phyloP scores from a whole-genome alignment of 1,140 invertebrate species.

The Camponotus pennsylvanicus region DNA sequence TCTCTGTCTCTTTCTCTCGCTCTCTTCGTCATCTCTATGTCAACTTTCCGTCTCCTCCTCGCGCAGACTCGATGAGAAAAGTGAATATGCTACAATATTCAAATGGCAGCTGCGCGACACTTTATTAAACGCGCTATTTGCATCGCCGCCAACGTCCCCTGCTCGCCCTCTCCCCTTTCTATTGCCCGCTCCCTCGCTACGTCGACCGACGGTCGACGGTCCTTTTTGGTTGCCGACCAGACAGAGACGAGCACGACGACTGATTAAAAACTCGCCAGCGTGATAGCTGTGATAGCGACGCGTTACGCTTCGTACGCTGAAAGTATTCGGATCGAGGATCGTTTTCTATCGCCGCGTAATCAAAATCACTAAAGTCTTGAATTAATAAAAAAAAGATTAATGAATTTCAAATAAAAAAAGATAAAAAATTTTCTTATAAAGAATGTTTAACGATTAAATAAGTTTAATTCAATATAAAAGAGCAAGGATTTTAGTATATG shows the following conservation, averaged over 20 bases:
- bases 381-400: background rate
- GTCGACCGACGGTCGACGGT: constrained; percentile 62
- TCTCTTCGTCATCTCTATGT: constrained; percentile 39
- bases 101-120: constrained; percentile 82
- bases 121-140: constrained; percentile 85
- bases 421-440: background rate
- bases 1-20: constrained; percentile 49
- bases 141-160: constrained; percentile 69
- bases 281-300: constrained; percentile 31
- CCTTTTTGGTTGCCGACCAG: constrained; percentile 54
- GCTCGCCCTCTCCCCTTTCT: constrained; percentile 54
- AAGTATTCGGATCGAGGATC: constrained; percentile 20
- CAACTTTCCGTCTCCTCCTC: constrained; percentile 32
- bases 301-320: constrained; percentile 38
- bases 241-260: constrained; percentile 59
- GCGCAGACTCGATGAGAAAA: constrained; percentile 79
- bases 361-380: constrained; percentile 18
- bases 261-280: constrained; percentile 71
- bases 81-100: constrained; percentile 85
- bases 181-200: constrained; percentile 61
- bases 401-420: background rate
- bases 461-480: background rate
- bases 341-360: constrained; percentile 38
- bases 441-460: background rate
- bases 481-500: background rate